These are phyloP conservation scores for Lepidostoma basale DNA, from an alignment of 1,140 invertebrate genomes.

Conservation along the genomic window DNA sequence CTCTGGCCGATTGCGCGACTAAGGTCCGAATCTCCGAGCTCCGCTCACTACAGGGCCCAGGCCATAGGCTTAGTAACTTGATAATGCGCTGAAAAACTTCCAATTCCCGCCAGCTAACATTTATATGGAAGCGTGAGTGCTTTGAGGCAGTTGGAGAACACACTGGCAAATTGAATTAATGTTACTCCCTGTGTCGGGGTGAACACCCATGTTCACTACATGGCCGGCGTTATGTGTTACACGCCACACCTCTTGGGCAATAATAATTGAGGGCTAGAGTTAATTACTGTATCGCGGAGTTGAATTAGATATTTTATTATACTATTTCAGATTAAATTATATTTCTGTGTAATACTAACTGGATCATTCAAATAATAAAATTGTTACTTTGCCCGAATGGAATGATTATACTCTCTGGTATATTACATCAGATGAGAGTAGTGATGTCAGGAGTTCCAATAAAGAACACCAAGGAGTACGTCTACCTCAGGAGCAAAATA, in stretches of 20 bases:
- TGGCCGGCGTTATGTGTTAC: neutral
- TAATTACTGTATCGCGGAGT: constrained; percentile 11
- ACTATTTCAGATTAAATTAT: no score
- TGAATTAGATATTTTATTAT: neutral
- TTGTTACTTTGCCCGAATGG: no score
- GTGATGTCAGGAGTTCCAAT: no score
- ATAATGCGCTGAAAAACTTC: constrained; percentile 25
- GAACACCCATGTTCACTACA: neutral
- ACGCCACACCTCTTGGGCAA: neutral
- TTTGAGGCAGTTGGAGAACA: constrained; percentile 24
- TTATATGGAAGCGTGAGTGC: constrained; percentile 7
- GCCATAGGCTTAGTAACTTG: constrained; percentile 9
- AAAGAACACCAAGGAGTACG: no score
- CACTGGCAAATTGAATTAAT: constrained; percentile 24
- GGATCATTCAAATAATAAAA: no score
- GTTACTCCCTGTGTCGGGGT: neutral
- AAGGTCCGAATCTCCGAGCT: neutral
- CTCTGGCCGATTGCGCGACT: no score
- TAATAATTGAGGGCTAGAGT: neutral
- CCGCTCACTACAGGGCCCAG: neutral
- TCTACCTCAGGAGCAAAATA: no score
- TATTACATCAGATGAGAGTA: no score
- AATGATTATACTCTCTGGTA: no score
- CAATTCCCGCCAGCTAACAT: constrained; percentile 13
- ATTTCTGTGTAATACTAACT: no score